Evolutionary conservation across 37 sponge, comb jelly and placozoan species (phyloP).

Genomic region (Dysidea cf. avara): DNA sequence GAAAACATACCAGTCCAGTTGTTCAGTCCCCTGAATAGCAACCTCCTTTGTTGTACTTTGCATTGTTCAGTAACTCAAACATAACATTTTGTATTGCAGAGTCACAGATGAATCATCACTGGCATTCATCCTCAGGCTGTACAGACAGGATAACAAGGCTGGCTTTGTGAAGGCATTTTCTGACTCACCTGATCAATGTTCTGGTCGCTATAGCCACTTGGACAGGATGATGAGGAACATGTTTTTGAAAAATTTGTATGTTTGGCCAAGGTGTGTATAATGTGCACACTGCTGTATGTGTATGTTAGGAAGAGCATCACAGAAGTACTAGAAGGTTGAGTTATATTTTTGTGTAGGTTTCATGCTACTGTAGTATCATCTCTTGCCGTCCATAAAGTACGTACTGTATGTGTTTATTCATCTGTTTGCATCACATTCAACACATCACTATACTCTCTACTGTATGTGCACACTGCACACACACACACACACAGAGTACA

Average conservation of each 20-base stretch:
- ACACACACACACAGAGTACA: too few relatives aligned
- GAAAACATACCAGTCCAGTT: too few relatives aligned
- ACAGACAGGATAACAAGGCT: constrained; percentile 86
- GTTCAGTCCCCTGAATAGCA: too few relatives aligned
- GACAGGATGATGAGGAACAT: constrained; percentile 86
- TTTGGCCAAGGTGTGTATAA: constrained; percentile 83
- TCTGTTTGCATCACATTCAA: background rate
- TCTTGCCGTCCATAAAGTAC: constrained; percentile 67
- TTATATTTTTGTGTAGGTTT: constrained; percentile 46
- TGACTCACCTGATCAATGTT: constrained; percentile 70
- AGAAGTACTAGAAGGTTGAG: background rate
- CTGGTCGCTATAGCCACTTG: constrained; percentile 74
- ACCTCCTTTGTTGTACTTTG: background rate
- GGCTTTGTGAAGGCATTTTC: constrained; percentile 97
- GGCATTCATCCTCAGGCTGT: constrained; percentile 88
- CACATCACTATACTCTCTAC: too few relatives aligned
- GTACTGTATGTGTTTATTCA: background rate
- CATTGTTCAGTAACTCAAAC: background rate
- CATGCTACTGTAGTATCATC: constrained; percentile 75
- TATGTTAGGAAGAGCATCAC: background rate
- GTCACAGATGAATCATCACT: constrained; percentile 73
- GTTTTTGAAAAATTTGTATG: constrained; percentile 75
- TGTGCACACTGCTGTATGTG: background rate
- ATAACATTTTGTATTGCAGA: too few relatives aligned
- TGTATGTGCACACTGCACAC: too few relatives aligned